Evolutionary conservation across 2,888 invertebrate species (phyloP).

Genomic region (Kuschelorhynchus macadamiae): DNA sequence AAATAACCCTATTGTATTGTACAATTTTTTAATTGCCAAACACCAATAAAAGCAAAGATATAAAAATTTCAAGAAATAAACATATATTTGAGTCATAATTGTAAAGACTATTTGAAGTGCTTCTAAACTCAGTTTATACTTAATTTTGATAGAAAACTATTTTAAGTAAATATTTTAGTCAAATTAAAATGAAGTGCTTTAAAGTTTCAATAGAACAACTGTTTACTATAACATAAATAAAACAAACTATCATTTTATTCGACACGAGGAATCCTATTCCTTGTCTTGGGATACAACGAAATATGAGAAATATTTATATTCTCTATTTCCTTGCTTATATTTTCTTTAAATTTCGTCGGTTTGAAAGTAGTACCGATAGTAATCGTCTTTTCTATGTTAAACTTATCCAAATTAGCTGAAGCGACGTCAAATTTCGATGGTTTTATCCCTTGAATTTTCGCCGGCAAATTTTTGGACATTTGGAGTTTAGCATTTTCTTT

Average conservation of each 20-base stretch:
- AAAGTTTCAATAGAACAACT: not conserved
- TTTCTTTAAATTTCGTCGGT: slow-evolving; percentile 53
- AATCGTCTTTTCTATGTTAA: slow-evolving; percentile 44
- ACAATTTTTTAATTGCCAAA: too few species aligned
- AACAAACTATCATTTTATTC: slow-evolving; percentile 24
- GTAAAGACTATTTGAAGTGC: too few species aligned
- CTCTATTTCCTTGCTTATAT: slow-evolving; percentile 53
- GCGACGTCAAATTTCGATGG: slow-evolving; percentile 28
- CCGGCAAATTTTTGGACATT: slow-evolving; percentile 41
- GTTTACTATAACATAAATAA: not conserved
- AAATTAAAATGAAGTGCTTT: too few species aligned
- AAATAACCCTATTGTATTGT: too few species aligned
- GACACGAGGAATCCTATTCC: slow-evolving; percentile 58
- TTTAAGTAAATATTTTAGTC: too few species aligned
- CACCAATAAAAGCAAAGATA: too few species aligned
- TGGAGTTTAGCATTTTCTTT: slow-evolving; percentile 56
- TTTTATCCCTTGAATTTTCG: slow-evolving; percentile 18
- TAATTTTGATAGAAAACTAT: too few species aligned
- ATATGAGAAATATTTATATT: slow-evolving; percentile 58
- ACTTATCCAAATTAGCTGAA: slow-evolving; percentile 24
- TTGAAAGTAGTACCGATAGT: slow-evolving; percentile 63
- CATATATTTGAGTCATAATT: too few species aligned
- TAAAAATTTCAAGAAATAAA: too few species aligned
- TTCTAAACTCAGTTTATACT: too few species aligned
- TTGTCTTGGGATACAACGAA: slow-evolving; percentile 61